Conservation (phyloP, 2,113 vertebrate genomes). For the Naja naja region DNA sequence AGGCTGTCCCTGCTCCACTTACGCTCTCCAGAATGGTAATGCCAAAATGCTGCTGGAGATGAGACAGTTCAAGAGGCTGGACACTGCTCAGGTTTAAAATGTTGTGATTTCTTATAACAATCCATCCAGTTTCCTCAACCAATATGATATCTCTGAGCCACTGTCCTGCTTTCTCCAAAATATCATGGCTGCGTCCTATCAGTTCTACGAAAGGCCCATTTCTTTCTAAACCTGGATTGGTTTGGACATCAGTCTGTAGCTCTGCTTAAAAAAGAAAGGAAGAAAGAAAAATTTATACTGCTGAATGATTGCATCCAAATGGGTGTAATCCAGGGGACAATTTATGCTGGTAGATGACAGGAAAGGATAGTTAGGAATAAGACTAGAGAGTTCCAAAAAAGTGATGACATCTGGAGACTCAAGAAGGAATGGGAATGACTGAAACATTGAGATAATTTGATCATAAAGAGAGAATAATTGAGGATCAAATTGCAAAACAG, state of each 20-base stretch:
- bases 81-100: constrained; percentile 69
- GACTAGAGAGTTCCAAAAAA: not conserved
- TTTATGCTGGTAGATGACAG: not conserved
- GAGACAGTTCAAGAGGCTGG: constrained; percentile 65
- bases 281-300: constrained; percentile 2
- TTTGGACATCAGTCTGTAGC: constrained; percentile 29
- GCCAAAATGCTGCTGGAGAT: not conserved
- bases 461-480: not conserved
- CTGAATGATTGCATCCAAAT: not conserved
- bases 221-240: not conserved
- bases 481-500: not conserved
- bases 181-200: not conserved
- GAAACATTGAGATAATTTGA: not conserved
- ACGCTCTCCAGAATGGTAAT: constrained; percentile 66
- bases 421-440: not conserved
- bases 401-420: not conserved
- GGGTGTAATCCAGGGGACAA: not conserved
- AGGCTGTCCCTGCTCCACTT: constrained; percentile 31
- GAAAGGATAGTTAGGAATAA: not conserved
- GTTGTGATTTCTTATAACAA: constrained; percentile 73
- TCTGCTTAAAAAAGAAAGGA: constrained; percentile 25
- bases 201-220: constrained; percentile 64
- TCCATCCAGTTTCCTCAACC: accelerated
- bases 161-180: constrained; percentile 57
- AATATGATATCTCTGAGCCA: constrained; percentile 65